Evolutionary conservation across 2,113 vertebrate genomes (phyloP).

Genomic region (Tyrannus savana): DNA sequence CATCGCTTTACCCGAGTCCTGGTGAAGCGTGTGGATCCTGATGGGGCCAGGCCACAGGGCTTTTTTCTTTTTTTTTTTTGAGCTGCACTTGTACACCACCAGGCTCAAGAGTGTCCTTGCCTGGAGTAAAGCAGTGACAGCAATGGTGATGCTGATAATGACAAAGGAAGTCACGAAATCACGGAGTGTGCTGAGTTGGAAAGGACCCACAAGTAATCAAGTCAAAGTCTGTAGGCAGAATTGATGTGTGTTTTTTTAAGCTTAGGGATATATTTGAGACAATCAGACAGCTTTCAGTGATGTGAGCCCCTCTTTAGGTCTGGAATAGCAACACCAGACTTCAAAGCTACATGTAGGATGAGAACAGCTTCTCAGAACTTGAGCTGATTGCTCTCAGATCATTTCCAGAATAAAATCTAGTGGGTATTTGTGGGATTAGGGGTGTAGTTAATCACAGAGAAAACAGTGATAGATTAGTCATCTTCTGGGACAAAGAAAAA

Average conservation of each 20-base stretch:
- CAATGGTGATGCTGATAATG: not conserved
- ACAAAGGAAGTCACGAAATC: not conserved
- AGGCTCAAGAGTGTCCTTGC: not conserved
- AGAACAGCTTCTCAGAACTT: not conserved
- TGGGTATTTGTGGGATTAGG: not conserved
- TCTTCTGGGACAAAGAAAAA: not conserved
- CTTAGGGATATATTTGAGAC: not conserved
- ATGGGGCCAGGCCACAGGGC: not conserved
- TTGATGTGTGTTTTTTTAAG: not conserved
- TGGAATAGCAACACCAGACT: not conserved
- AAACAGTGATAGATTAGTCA: not conserved
- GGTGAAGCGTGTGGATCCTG: not conserved
- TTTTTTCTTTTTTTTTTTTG: not conserved
- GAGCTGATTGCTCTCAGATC: not conserved
- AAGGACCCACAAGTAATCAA: not conserved
- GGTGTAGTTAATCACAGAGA: not conserved
- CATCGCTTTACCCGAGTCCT: not conserved
- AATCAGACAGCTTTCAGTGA: not conserved
- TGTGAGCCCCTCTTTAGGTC: not conserved
- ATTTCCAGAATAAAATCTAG: not conserved
- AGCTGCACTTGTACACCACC: not conserved
- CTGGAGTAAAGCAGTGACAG: not conserved
- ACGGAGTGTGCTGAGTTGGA: no score
- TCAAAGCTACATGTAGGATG: not conserved
- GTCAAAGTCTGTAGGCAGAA: not conserved